Evolutionary conservation across 2,888 invertebrate species (phyloP).

Genomic region (Ophion ventricosus): DNA sequence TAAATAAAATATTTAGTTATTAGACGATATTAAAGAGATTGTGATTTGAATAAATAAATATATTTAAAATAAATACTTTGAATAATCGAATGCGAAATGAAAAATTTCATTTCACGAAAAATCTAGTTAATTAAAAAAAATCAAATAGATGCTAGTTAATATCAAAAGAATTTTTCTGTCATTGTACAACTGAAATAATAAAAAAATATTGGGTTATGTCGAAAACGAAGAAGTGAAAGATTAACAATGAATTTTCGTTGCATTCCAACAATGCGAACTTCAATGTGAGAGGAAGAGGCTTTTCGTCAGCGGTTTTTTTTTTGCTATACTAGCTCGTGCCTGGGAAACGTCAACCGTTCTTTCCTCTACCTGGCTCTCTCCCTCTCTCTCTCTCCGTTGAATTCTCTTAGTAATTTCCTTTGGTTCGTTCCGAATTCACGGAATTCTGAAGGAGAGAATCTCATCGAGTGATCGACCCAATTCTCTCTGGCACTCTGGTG

Average conservation of each 20-base stretch:
- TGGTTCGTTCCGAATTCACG: constrained; percentile 30
- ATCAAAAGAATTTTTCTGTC: no score
- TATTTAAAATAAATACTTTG: no score
- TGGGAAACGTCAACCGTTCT: constrained; percentile 28
- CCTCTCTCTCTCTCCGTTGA: constrained; percentile 10
- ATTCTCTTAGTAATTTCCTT: constrained; percentile 28
- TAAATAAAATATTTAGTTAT: no score
- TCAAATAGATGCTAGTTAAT: no score
- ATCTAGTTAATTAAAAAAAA: no score
- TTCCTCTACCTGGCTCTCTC: background rate
- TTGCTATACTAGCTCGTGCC: constrained; percentile 1
- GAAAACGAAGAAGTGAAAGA: background rate
- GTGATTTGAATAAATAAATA: no score
- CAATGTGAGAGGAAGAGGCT: background rate
- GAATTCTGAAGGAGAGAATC: constrained; percentile 42
- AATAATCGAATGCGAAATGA: no score
- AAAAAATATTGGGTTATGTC: background rate
- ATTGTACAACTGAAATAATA: background rate
- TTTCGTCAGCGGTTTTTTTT: constrained; percentile 45
- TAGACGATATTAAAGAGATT: no score
- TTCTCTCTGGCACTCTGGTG: constrained; percentile 37
- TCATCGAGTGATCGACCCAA: constrained; percentile 50
- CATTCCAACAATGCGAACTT: background rate
- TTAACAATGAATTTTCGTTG: no score
- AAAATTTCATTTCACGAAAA: no score